Conservation (phyloP, 37 sponge, comb jelly and placozoan species). For the Hormiphora californensis region DNA sequence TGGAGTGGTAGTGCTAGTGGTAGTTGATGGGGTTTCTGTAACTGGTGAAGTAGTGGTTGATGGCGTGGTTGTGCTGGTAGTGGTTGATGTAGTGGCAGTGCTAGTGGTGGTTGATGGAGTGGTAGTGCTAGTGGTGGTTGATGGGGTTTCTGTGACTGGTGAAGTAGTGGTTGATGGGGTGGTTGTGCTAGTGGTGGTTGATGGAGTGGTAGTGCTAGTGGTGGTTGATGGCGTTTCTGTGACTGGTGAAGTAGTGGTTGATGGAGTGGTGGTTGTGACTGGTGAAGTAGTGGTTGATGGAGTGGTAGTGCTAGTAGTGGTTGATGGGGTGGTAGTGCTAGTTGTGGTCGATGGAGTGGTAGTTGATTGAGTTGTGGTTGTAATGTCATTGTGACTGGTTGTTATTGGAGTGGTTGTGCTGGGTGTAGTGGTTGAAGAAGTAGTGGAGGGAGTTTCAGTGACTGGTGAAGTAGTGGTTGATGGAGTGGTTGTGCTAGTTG, state of each 20-base stretch:
- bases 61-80: not conserved
- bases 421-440: not conserved
- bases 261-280: not conserved
- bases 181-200: not conserved
- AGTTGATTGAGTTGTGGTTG: not conserved
- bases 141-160: not conserved
- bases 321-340: not conserved
- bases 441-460: too few species aligned
- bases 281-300: not conserved
- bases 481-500: not conserved
- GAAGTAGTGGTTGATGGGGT: not conserved
- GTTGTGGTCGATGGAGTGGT: not conserved
- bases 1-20: not conserved
- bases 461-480: constrained; percentile 10
- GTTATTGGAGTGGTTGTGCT: not conserved
- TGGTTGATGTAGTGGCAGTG: not conserved
- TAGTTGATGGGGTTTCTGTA: not conserved
- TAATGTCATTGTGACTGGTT: not conserved
- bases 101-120: not conserved
- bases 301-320: not conserved
- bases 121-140: constrained; percentile 1
- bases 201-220: not conserved
- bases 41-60: constrained; percentile 2
- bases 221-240: not conserved
- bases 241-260: not conserved